Evolutionary conservation across 2,113 vertebrate genomes (phyloP).

Genomic region (Tympanuchus pallidicinctus): DNA sequence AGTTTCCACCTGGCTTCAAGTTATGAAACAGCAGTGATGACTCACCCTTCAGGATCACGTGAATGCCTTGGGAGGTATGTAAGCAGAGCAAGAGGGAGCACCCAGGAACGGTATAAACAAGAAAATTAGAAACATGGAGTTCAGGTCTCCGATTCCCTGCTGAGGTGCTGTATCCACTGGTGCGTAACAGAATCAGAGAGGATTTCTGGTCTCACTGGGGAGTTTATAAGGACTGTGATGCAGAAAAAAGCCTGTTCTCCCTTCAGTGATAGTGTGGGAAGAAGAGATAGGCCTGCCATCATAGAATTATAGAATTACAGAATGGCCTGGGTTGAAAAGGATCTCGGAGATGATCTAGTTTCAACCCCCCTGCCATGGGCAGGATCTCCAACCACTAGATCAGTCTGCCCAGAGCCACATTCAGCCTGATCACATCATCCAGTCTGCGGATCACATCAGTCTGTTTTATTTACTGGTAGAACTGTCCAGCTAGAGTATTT

Average conservation of each 20-base stretch:
- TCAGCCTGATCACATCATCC: too few relatives aligned
- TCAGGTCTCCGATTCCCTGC: not conserved
- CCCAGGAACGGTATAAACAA: not conserved
- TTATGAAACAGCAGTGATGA: not conserved
- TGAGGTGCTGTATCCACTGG: not conserved
- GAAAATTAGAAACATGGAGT: accelerated
- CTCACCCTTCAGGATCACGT: not conserved
- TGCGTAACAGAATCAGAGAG: not conserved
- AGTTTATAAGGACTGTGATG: not conserved
- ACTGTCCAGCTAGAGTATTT: not conserved
- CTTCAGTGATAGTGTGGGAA: not conserved
- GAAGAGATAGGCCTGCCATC: not conserved
- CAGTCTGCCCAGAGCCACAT: too few relatives aligned
- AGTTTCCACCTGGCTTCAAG: conserved; percentile 3
- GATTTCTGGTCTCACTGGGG: not conserved
- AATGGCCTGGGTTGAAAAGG: too few relatives aligned
- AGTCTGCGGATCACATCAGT: not conserved
- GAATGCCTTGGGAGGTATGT: not conserved
- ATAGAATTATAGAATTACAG: too few relatives aligned
- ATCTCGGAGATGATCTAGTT: too few relatives aligned
- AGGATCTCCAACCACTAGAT: too few relatives aligned
- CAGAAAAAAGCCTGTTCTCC: not conserved
- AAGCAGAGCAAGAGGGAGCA: not conserved
- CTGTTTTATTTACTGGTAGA: not conserved
- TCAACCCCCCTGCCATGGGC: too few relatives aligned